These are phyloP conservation scores for Diplolepis rosae DNA, from an alignment of 2,888 invertebrate species.

Conservation along the genomic window DNA sequence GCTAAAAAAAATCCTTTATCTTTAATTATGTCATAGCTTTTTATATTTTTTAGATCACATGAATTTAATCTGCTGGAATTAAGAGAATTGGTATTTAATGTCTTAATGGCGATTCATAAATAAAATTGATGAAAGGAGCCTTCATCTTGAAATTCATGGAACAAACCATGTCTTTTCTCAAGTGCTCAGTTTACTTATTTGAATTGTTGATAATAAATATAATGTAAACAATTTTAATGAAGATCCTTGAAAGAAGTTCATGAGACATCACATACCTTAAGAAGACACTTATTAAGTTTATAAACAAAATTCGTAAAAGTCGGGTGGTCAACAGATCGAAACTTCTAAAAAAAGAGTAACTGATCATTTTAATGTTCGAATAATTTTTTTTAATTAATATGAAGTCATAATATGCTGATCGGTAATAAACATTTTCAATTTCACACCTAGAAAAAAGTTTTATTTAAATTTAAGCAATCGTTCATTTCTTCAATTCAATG, in stretches of 20 bases:
- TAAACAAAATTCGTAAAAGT: neutral
- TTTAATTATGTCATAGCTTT: neutral
- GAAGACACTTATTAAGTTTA: neutral
- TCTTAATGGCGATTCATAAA: slow-evolving; percentile 9
- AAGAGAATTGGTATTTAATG: neutral
- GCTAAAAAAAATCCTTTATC: too few relatives aligned
- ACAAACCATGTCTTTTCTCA: slow-evolving; percentile 37
- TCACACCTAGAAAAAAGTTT: too few relatives aligned
- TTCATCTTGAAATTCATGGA: slow-evolving; percentile 33
- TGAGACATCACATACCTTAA: slow-evolving; percentile 43
- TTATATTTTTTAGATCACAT: neutral
- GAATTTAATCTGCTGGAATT: neutral
- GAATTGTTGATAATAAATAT: slow-evolving; percentile 51
- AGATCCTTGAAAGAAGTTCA: slow-evolving; percentile 43
- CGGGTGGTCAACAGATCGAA: too few relatives aligned
- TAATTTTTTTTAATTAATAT: too few relatives aligned
- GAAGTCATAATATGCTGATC: too few relatives aligned
- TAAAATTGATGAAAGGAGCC: slow-evolving; percentile 3
- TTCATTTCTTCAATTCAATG: too few relatives aligned
- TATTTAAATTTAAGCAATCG: too few relatives aligned
- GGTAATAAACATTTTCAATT: too few relatives aligned
- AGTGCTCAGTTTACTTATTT: slow-evolving; percentile 44
- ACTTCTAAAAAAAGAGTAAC: too few relatives aligned
- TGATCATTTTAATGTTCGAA: too few relatives aligned
- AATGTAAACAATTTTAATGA: slow-evolving; percentile 46